Base-by-base conservation (phyloP, 2,113 vertebrate genomes). In the Aptenodytes patagonicus region DNA sequence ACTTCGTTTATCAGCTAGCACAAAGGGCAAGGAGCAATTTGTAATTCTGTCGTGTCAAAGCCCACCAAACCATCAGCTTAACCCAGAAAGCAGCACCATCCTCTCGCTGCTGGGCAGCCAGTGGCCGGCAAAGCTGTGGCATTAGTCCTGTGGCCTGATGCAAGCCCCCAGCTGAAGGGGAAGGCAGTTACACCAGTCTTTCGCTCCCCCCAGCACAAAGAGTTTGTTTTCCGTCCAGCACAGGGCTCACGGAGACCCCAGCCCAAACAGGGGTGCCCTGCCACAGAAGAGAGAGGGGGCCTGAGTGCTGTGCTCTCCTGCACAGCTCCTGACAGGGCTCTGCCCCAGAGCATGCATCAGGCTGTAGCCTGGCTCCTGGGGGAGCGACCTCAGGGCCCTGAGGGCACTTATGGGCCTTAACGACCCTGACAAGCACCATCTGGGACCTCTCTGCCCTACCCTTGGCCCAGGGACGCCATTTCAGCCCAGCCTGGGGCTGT, bases 41-140 rank as follows among this genome's bases (percentile, higher is more conserved):
- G 8, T 9, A 71, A 42, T 42, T 57, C 64, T 42, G 17, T 11
- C 20, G 5, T 0, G 0, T 11, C 80, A 66, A 70, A 89, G 47
- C 60, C 38, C 68, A 42, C 29, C 58, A 49, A 34, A 26, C 14
- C 47, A 21, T 7, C 72, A 42, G 3, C 69, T 81, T 52, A 51
- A 65, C 86, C 2, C 80, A 62, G 36, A 17, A 28, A 47, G 6
- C 25, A 16, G 69, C 4, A 0, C n/a, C 1, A 5, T 46, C 61
- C 75, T 62, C 66, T 75, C 1, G 0, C 55, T 3, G 7, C 3
- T 1, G 0, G 40, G 31, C 0, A 0, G 7, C 17, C 29, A 2
- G 10, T 0, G 18, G 36, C 69, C 4, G 1, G 14, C 2, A 1
- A 40, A 20, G n/a, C 47, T 2, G 8, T 2, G 6, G 34, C 31